Evolutionary conservation across 2,888 invertebrate species (phyloP).

Genomic region (Troides helena): DNA sequence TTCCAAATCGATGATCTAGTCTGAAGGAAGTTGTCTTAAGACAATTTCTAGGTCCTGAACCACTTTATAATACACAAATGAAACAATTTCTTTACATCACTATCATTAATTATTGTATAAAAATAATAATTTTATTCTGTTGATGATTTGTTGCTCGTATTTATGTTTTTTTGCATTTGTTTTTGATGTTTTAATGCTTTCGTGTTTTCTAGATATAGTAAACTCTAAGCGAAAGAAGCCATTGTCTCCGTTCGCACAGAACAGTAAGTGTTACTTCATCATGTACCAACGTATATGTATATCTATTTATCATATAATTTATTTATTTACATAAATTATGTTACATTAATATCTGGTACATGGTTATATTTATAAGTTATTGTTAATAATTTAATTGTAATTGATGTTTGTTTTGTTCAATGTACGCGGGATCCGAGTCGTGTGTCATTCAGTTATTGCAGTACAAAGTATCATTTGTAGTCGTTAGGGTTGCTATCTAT

Average conservation of each 20-base stretch:
- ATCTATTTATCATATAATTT: slow-evolving; percentile 3
- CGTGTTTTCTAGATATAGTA: slow-evolving; percentile 25
- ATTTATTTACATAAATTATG: slow-evolving; percentile 9
- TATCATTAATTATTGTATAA: background rate
- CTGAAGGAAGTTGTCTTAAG: background rate
- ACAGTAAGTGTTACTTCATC: slow-evolving; percentile 20
- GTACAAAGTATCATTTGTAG: no score
- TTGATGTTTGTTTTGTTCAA: background rate
- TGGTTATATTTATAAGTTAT: slow-evolving; percentile 9
- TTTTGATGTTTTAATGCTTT: slow-evolving; percentile 12
- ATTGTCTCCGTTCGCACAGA: slow-evolving; percentile 25
- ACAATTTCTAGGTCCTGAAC: no score
- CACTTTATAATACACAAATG: no score
- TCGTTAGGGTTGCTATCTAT: slow-evolving; percentile 3
- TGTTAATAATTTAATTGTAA: slow-evolving; percentile 14
- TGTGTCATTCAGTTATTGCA: no score
- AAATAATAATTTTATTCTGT: background rate
- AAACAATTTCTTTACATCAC: no score
- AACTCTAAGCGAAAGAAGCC: slow-evolving; percentile 29
- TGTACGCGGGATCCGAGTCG: no score
- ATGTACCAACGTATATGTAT: slow-evolving; percentile 6
- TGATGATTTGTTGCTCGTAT: slow-evolving; percentile 13
- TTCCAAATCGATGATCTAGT: slow-evolving; percentile 7
- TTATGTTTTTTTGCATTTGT: slow-evolving; percentile 20
- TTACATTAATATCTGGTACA: background rate